These are phyloP conservation scores for Vulpes lagopus DNA, from an alignment of 2,113 vertebrate genomes.

Conservation along the genomic window DNA sequence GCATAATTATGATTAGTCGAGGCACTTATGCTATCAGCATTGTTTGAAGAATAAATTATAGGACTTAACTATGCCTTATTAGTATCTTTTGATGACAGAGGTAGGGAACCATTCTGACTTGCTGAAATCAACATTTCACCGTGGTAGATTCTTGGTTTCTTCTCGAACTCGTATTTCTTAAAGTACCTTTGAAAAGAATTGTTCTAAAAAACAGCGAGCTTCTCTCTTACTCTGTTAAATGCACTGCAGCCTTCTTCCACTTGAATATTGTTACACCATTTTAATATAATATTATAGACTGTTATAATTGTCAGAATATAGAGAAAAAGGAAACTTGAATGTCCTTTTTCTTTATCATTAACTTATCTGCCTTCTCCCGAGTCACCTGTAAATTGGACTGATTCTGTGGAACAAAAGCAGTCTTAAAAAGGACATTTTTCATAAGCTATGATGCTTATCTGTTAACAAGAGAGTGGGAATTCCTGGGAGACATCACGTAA, in stretches of 20 bases:
- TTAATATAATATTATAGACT: slow-evolving; percentile 43
- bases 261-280: slow-evolving; percentile 21
- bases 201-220: slow-evolving; percentile 46
- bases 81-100: slow-evolving; percentile 80
- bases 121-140: slow-evolving; percentile 67
- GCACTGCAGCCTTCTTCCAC: not conserved
- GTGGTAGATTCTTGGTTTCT: slow-evolving; percentile 49
- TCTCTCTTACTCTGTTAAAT: not conserved
- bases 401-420: not conserved
- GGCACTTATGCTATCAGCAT: slow-evolving; percentile 78
- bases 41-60: slow-evolving; percentile 80
- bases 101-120: slow-evolving; percentile 72
- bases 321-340: slow-evolving; percentile 28
- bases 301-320: not conserved
- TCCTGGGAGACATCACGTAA: not conserved
- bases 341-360: slow-evolving; percentile 37
- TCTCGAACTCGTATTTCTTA: slow-evolving; percentile 46
- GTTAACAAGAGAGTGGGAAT: not conserved
- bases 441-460: not conserved
- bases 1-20: slow-evolving; percentile 79
- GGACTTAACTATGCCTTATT: slow-evolving; percentile 77
- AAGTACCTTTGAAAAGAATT: slow-evolving; percentile 56
- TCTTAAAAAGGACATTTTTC: slow-evolving; percentile 39
- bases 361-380: slow-evolving; percentile 19
- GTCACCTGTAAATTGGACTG: slow-evolving; percentile 39